Base-by-base conservation (phyloP, 2,797 vertebrate genomes). In the Microhierax caerulescens region DNA sequence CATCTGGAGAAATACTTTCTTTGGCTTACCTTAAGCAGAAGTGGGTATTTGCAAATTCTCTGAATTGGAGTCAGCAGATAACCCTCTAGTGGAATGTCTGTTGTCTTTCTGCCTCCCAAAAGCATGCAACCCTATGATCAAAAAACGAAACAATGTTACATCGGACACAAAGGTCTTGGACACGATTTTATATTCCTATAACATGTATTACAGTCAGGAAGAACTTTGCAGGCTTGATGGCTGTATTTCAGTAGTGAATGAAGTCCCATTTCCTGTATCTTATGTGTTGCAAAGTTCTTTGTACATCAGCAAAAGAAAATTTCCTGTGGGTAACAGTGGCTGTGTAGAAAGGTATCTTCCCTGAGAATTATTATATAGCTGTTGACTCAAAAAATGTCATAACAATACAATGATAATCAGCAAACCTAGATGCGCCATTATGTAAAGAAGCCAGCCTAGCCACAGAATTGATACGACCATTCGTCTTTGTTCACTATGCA, bases 31-130 rank as follows among this genome's bases (percentile, higher is more conserved):
- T 99, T 99, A 37, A 99, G 98, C 64, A 99, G 98, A 65, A 99
- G 99, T 13, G 99, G 99, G 60, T 99, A 99, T 97, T 99, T 99
- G 99, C 99, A 99, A 97, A 99, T 99, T 97, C 99, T 99, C 98
- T 99, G 99, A 92, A 99, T 99, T 28, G 99, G 99, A 59, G 98
- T 98, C 75, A 99, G 98, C 83, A 99, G 98, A 98, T 99, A 99
- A 77, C 99, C 99, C 90, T 99, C 99, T 85, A 99, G 97, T 41
- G 99, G 99, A 97, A 99, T 98, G 95, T 99, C 99, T 39, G 99
- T 99, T 27, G 99, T 99, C 97, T 99, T 99, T 98, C 99, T 99
- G 79, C 99, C 99, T 93, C 99, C 99, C 24, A 99, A 97, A 85
- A 99, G 98, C 99, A 99, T 99, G 95, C 99, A 99, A 95, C 99